Conservation (phyloP, 2,113 vertebrate species). For the Rhinoderma darwinii region DNA sequence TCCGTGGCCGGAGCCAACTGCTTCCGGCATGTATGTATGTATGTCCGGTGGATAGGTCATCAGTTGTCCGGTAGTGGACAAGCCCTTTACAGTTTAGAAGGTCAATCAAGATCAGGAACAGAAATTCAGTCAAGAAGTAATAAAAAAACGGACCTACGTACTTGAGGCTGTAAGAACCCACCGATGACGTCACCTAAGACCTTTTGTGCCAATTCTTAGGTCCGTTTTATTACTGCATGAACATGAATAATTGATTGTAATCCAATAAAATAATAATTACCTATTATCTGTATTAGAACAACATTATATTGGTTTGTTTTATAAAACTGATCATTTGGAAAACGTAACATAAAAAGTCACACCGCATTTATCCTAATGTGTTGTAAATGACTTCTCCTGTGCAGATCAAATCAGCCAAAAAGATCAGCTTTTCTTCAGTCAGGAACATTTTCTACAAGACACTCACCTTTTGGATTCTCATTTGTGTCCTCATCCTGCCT, state of each 20-base stretch:
- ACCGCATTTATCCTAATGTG: slow-evolving; percentile 17
- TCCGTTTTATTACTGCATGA: not conserved
- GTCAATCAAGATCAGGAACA: too few species aligned
- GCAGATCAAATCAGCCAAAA: slow-evolving; percentile 40
- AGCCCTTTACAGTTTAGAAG: not conserved
- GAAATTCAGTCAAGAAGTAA: not conserved
- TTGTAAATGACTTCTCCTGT: not conserved
- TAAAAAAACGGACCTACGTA: not conserved
- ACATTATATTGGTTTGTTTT: slow-evolving; percentile 1
- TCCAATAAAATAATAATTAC: not conserved
- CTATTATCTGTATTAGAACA: not conserved
- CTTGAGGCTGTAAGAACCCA: not conserved
- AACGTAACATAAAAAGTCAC: slow-evolving; percentile 1
- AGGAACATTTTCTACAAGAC: slow-evolving; percentile 23
- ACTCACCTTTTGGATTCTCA: slow-evolving; percentile 38
- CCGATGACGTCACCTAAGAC: not conserved
- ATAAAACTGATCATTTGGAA: not conserved
- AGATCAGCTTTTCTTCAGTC: slow-evolving; percentile 10
- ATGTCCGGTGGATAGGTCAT: too few species aligned
- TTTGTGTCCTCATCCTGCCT: slow-evolving; percentile 53
- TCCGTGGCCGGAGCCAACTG: too few species aligned
- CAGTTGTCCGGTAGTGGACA: too few species aligned
- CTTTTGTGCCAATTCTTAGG: too few species aligned
- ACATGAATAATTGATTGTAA: not conserved
- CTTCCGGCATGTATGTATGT: too few species aligned